Evolutionary conservation across 1,140 invertebrate species (phyloP).

Genomic region (Rhynchophorus ferrugineus): DNA sequence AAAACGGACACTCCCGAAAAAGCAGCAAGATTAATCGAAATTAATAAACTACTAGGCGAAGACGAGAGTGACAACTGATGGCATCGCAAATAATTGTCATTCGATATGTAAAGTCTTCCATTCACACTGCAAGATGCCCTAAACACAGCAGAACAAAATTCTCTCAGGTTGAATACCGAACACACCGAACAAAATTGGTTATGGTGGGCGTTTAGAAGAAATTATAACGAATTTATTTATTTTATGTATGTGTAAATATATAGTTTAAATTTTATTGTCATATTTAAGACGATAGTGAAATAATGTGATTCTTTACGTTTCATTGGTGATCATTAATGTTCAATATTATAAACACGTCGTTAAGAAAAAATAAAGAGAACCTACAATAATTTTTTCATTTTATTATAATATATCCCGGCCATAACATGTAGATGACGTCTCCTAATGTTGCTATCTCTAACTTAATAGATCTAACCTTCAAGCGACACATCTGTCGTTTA

Average conservation of each 20-base stretch:
- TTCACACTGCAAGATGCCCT: background rate
- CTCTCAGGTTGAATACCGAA: background rate
- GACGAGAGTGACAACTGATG: slow-evolving; percentile 16
- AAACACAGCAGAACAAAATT: background rate
- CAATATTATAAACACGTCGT: too few species aligned
- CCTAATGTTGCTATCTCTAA: too few species aligned
- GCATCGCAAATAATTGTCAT: background rate
- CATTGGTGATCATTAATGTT: too few species aligned
- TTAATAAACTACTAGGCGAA: slow-evolving; percentile 35
- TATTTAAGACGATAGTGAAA: background rate
- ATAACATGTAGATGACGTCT: too few species aligned
- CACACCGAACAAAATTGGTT: background rate
- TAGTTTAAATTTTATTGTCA: background rate
- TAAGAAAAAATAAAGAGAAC: too few species aligned
- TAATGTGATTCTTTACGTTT: background rate
- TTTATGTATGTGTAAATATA: background rate
- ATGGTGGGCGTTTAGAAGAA: background rate
- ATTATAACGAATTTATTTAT: background rate
- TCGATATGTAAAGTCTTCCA: background rate
- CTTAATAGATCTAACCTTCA: too few species aligned
- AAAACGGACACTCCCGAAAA: slow-evolving; percentile 21
- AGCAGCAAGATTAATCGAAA: slow-evolving; percentile 31
- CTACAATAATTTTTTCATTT: too few species aligned
- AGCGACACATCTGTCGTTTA: too few species aligned
- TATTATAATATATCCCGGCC: too few species aligned